Base-by-base conservation (phyloP, 2,888 invertebrate species). In the Trissolcus brochymenae region DNA sequence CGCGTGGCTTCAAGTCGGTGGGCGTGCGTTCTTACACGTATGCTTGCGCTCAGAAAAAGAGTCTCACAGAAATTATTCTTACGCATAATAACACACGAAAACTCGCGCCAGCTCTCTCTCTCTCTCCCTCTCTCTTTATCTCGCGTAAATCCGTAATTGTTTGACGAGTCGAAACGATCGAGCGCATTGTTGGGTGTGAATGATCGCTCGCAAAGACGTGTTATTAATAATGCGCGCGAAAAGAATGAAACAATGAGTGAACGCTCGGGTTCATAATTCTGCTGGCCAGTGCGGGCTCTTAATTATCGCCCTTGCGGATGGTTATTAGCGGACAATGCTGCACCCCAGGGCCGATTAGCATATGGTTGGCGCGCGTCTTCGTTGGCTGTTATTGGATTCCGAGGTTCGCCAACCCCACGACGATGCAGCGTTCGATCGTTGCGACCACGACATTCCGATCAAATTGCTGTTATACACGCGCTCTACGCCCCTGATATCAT, bases 261-360 rank as follows among this genome's bases (percentile, higher is more conserved):
- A 51, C 41, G 55, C 49, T 68, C 50, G 16, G 60, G 65, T 17
- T 51, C 62, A 59, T 64, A 75, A 75, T 70, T 75, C 46, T 7
- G 16, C 35, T 35, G 35, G 35, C 35, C 35, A 35, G 9, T 16
- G 60, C 46, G 66, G 67, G 67, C 41, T 60, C 70, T 81, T 86
- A 86, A 87, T 86, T 85, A 84, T 83, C 84, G 82, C 72, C 79
- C 81, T 78, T 76, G 78, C 80, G 76, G 64, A 78, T 51, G 81
- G 76, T 85, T 87, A 87, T 86, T 84, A 86, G 79, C 82, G 84
- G 81, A 85, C 86, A 86, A 84, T 85, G 82, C 83, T 81, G 80
- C 84, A 79, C 83, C 82, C 16, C 83, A 79, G 73, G 51, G 54
- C 78, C 56, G 55, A 87, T 87, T 86, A 86, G 83, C 87, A 86